Conservation (phyloP, 2,113 vertebrate genomes). For the Hyla sarda region DNA sequence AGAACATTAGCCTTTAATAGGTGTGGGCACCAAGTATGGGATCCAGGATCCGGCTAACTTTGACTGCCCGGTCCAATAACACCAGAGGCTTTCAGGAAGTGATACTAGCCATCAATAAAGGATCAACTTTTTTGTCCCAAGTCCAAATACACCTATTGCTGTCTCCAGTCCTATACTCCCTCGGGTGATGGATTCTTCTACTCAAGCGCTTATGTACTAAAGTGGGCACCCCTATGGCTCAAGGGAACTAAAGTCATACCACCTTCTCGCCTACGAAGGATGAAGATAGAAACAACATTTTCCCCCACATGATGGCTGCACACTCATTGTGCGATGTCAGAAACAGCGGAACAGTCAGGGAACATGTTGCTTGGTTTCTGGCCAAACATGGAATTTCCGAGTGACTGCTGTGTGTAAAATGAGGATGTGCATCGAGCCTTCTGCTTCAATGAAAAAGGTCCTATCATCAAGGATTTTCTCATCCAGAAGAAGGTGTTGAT, state of each 20-base stretch:
- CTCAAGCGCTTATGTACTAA: background rate
- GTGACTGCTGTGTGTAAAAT: background rate
- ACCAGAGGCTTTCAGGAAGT: background rate
- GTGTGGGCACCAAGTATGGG: too few relatives aligned
- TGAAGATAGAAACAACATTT: background rate
- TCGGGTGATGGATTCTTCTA: background rate
- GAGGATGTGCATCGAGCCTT: background rate
- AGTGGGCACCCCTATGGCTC: background rate
- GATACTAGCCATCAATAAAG: background rate
- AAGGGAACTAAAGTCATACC: too few relatives aligned
- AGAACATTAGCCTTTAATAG: too few relatives aligned
- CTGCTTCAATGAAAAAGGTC: background rate
- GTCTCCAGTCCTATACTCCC: background rate
- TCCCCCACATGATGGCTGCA: background rate
- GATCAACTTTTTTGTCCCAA: background rate
- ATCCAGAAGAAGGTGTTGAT: background rate
- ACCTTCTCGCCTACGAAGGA: too few relatives aligned
- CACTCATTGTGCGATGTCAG: background rate
- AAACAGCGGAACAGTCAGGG: background rate
- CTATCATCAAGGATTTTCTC: constrained; percentile 6
- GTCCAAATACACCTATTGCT: background rate
- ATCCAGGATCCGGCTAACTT: too few relatives aligned
- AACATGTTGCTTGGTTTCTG: background rate
- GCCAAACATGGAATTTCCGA: background rate
- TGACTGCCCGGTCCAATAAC: too few relatives aligned